Evolutionary conservation across 2,888 invertebrate species (phyloP), one percentile per base, ranked within the genome.

Genomic region (Periphyllus acericola): DNA sequence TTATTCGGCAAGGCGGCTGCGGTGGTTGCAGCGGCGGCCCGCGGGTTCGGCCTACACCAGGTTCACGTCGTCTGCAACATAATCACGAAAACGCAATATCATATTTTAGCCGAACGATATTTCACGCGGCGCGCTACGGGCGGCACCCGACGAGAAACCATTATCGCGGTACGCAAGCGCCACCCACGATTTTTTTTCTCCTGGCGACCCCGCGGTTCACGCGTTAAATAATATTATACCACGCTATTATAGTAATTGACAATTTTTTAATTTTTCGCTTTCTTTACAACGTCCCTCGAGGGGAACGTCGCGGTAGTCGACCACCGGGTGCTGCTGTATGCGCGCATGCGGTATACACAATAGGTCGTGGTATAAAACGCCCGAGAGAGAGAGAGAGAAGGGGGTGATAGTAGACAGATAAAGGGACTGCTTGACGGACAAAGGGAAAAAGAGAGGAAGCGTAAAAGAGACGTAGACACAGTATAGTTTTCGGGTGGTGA

Each of bases 111-210:
- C 60, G 60, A 60, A 25, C 60, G 60, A 60, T 71, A 71, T 29
- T 29, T 71, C 71, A 29, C 29, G 66, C 66, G n/a, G 66, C 66
- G 32, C 71, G 71, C 71, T 71, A 71, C 71, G 71, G 71, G 71
- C 32, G 60, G 25, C 60, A 29, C 29, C 32, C 71, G 29, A 71
- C 71, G 2, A 71, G 71, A 71, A 32, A 71, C 29, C 29, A 46
- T 46, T 46, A 46, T 46, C 6, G 36, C 6, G 36, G 36, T 36
- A 36, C 46, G 46, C 46, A 46, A 46, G 71, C 29, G 71, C 71
- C 71, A 71, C 71, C 71, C 71, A 71, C 71, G 29, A 29, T 71
- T 71, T 71, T 14, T 32, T 3, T 71, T 32, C 32, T 14, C 14
- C 9, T 11, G 5, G 3, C n/a, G 9, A 29, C 6, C 71, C 29